phyloP scores from a whole-genome alignment of 2,797 vertebrate genomes.

The Pseudocheirus occidentalis region DNA sequence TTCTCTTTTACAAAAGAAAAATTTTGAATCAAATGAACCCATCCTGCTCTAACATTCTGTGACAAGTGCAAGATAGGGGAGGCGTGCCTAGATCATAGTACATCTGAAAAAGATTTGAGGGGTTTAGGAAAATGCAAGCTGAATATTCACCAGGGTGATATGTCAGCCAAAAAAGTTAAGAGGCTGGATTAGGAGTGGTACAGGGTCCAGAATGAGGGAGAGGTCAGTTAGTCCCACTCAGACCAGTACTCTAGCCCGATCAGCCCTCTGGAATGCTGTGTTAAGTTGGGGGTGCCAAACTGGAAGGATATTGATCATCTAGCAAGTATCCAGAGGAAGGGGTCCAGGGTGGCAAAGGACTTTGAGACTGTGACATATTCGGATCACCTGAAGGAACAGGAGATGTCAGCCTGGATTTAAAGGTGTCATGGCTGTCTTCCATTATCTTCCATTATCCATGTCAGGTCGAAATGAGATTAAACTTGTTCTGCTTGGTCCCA shows the following conservation, averaged over 20 bases:
- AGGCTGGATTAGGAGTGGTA: background rate
- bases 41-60: background rate
- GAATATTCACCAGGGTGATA: constrained; percentile 3
- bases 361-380: background rate
- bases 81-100: background rate
- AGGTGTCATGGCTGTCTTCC: background rate
- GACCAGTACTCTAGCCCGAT: background rate
- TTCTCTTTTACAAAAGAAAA: background rate
- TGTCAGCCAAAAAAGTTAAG: background rate
- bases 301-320: background rate
- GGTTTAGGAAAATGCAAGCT: background rate
- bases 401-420: background rate
- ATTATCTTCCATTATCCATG: too few relatives aligned
- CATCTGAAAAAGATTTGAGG: background rate
- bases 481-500: background rate
- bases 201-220: background rate
- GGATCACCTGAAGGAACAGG: background rate
- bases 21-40: background rate
- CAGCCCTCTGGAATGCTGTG: background rate
- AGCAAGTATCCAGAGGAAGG: background rate
- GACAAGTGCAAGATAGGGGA: background rate
- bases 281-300: background rate
- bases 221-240: background rate
- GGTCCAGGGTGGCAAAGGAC: background rate
- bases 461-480: background rate